A percentile compares a stretch with the other conserved stretches of the same genome.
Conservation (phyloP, 2,888 invertebrate species). For the Phasia obesa region DNA sequence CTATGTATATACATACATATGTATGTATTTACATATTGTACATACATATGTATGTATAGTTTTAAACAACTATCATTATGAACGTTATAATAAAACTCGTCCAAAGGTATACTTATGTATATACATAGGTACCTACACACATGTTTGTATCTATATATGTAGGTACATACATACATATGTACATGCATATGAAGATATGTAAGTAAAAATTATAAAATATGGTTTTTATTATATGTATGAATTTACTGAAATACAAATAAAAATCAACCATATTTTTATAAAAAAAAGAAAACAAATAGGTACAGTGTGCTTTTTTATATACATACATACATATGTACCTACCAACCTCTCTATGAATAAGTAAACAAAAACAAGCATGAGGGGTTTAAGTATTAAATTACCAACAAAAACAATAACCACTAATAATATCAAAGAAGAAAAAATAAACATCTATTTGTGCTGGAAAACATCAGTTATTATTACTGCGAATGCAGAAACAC, state of each 20-base stretch:
- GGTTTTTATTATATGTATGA: too few species aligned
- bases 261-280: too few species aligned
- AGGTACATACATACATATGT: neutral
- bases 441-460: constrained; percentile 63
- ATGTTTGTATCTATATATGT: too few species aligned
- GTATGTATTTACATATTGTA: too few species aligned
- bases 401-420: constrained; percentile 56
- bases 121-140: too few species aligned
- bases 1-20: too few species aligned
- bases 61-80: constrained; percentile 38
- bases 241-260: too few species aligned
- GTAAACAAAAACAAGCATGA: constrained; percentile 50
- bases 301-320: neutral
- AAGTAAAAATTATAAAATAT: too few species aligned
- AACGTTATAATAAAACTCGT: constrained; percentile 24
- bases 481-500: constrained; percentile 25
- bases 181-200: too few species aligned
- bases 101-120: neutral
- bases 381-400: constrained; percentile 65
- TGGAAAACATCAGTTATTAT: constrained; percentile 63
- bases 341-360: too few species aligned
- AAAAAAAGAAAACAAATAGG: too few species aligned
- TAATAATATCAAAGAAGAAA: constrained; percentile 31
- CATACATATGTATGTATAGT: too few species aligned
- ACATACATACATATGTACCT: neutral